phyloP scores from a whole-genome alignment of 2,113 vertebrate species.

The Chaenocephalus aceratus region DNA sequence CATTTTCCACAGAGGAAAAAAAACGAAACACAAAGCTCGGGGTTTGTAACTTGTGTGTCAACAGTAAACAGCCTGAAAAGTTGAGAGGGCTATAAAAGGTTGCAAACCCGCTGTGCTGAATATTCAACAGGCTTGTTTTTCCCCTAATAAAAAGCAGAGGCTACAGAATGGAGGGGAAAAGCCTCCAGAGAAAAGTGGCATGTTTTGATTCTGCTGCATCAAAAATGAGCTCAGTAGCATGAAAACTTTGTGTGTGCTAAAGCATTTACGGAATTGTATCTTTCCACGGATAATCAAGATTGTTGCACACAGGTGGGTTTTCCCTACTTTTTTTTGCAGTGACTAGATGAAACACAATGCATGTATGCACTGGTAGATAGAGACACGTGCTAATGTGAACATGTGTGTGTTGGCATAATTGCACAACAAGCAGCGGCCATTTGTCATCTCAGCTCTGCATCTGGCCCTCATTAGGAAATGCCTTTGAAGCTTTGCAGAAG shows the following conservation, averaged over 20 bases:
- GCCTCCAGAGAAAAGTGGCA: constrained; percentile 23
- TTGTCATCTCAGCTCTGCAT: constrained; percentile 50
- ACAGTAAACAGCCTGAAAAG: constrained; percentile 35
- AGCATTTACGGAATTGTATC: not conserved
- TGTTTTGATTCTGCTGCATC: constrained; percentile 20
- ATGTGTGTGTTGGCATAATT: constrained; percentile 4
- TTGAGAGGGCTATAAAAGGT: constrained; percentile 29
- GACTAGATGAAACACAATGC: not conserved
- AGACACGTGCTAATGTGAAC: not conserved
- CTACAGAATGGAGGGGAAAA: constrained; percentile 53
- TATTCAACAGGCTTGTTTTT: constrained; percentile 66
- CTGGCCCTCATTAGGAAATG: constrained; percentile 64
- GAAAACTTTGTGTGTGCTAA: not conserved
- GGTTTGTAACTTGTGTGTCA: constrained; percentile 14
- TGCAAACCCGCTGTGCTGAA: constrained; percentile 49
- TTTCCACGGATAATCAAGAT: not conserved
- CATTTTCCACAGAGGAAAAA: constrained; percentile 55
- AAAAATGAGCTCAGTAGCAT: not conserved
- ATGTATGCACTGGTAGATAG: not conserved
- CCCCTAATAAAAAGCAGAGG: constrained; percentile 63
- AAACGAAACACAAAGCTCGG: not conserved
- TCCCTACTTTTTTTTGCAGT: too few relatives aligned
- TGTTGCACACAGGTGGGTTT: too few relatives aligned
- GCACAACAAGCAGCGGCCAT: constrained; percentile 29
- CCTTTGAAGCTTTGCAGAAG: constrained; percentile 55